Conservation (phyloP, 2,113 vertebrate genomes). For the Onychostruthus taczanowskii region DNA sequence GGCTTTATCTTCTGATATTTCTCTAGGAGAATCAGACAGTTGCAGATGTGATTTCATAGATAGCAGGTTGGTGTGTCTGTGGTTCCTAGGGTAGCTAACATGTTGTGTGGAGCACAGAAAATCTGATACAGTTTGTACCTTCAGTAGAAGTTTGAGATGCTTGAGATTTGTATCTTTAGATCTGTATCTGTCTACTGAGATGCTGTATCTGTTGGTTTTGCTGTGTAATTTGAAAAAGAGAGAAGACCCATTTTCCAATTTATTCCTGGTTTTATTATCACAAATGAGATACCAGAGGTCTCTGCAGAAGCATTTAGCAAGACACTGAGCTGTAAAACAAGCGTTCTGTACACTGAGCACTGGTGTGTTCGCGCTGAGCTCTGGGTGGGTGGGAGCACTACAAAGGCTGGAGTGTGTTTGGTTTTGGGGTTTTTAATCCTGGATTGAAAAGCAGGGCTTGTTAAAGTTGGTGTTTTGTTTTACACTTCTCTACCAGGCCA, state of each 20-base stretch:
- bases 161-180: not conserved
- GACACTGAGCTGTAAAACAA: not conserved
- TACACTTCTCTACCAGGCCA: not conserved
- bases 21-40: not conserved
- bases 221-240: not conserved
- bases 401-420: not conserved
- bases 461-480: not conserved
- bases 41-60: not conserved
- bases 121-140: rapidly evolving
- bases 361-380: not conserved
- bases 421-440: not conserved
- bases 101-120: not conserved
- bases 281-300: not conserved
- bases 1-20: not conserved
- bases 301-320: not conserved
- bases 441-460: not conserved
- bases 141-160: not conserved
- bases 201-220: not conserved
- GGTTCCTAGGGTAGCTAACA: rapidly evolving
- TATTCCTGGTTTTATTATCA: not conserved
- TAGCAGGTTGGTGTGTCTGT: not conserved
- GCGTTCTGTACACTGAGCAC: not conserved
- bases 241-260: not conserved
- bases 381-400: not conserved
- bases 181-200: not conserved